phyloP scores from a whole-genome alignment of 2,888 invertebrate genomes.

The Drosophila neotestacea region DNA sequence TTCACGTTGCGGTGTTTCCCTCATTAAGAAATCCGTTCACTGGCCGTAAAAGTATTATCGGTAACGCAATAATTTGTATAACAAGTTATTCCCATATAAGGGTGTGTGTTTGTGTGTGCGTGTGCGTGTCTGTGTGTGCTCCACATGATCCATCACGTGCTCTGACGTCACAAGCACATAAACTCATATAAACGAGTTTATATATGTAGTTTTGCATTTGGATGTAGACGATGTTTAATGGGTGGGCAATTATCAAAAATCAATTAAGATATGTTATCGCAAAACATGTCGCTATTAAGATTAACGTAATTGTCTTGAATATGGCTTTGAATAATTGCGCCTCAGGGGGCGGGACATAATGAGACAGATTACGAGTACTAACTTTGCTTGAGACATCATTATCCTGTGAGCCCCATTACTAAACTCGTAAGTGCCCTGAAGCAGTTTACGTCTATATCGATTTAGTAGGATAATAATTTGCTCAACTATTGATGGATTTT shows the following conservation, averaged over 20 bases:
- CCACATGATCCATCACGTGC: conserved; percentile 82
- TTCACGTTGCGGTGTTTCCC: conserved; percentile 25
- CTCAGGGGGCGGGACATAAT: background rate
- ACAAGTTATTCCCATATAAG: conserved; percentile 25
- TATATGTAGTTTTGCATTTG: conserved; percentile 42
- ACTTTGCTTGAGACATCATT: background rate
- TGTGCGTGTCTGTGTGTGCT: conserved; percentile 17
- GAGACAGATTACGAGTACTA: conserved; percentile 8
- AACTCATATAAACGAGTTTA: conserved; percentile 11
- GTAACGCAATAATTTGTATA: conserved; percentile 59
- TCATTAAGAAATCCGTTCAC: conserved; percentile 75
- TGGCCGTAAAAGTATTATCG: conserved; percentile 73
- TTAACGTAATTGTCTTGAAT: conserved; percentile 68
- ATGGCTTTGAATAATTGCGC: conserved; percentile 53
- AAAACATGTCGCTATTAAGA: conserved; percentile 64
- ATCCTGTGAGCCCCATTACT: background rate
- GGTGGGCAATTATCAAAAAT: conserved; percentile 67
- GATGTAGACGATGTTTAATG: conserved; percentile 48
- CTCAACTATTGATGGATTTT: background rate
- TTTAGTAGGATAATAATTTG: background rate
- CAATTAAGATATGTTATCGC: conserved; percentile 79
- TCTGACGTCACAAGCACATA: conserved; percentile 67
- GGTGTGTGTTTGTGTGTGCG: conserved; percentile 6
- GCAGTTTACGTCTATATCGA: background rate
- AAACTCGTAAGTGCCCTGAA: conserved; percentile 1